A percentile compares a stretch with the other conserved stretches of the same genome.
Conservation (phyloP, 2,888 invertebrate genomes). For the Cybosia mesomella region DNA sequence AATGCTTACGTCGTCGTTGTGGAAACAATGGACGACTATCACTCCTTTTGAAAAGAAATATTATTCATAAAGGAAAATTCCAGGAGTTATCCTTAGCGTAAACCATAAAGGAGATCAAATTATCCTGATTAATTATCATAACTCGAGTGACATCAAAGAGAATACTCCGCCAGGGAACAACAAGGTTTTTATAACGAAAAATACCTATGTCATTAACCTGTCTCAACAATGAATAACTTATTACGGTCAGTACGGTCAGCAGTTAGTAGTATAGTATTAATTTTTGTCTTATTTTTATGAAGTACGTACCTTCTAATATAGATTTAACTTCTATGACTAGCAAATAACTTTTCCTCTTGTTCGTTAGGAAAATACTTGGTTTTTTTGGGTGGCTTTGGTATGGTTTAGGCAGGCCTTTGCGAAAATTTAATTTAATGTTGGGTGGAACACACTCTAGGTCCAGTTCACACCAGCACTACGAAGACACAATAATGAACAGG, state of each 20-base stretch:
- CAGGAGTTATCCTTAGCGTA: neutral
- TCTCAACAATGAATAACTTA: conserved; percentile 2
- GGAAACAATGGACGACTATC: neutral
- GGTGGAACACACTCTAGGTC: too few species aligned
- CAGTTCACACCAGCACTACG: too few species aligned
- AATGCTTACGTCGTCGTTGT: neutral
- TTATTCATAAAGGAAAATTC: conserved; percentile 9
- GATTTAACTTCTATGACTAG: neutral
- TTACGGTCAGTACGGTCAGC: too few species aligned
- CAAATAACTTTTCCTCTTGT: too few species aligned
- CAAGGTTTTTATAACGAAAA: conserved; percentile 19
- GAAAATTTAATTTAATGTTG: too few species aligned
- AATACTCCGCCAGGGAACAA: conserved; percentile 8
- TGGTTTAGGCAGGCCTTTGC: too few species aligned
- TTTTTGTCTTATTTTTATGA: neutral
- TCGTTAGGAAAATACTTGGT: too few species aligned
- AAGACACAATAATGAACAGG: too few species aligned
- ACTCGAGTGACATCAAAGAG: conserved; percentile 4
- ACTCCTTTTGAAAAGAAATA: conserved; percentile 1
- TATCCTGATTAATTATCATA: conserved; percentile 5
- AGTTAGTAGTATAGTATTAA: too few species aligned
- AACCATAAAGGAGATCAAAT: conserved; percentile 2
- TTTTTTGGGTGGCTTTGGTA: too few species aligned
- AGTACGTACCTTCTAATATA: neutral
- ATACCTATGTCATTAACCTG: conserved; percentile 22